Percentiles rank a stretch among this genome's conserved stretches.
Conservation (phyloP, 2,888 invertebrate species). For the Caenorhabditis doughertyi region DNA sequence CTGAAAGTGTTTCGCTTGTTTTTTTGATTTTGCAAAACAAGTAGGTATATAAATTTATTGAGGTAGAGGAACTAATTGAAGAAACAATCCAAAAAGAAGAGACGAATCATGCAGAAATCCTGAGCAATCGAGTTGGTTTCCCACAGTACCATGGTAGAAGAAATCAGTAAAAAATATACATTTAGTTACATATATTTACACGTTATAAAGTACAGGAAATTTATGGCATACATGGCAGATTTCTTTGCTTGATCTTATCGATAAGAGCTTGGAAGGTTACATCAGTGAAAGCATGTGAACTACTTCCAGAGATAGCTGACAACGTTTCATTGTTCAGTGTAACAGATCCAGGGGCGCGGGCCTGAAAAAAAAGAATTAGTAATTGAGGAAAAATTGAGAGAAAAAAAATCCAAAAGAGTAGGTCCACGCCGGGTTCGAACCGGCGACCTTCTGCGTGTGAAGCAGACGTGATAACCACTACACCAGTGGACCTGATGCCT, state of each 20-base stretch:
- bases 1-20: too few species aligned
- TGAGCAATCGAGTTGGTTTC: slow-evolving; percentile 46
- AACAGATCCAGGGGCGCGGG: slow-evolving; percentile 40
- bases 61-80: slow-evolving; percentile 10
- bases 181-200: slow-evolving; percentile 54
- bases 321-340: slow-evolving; percentile 75
- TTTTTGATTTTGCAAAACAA: too few species aligned
- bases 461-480: slow-evolving; percentile 80
- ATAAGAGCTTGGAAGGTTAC: slow-evolving; percentile 75
- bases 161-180: slow-evolving; percentile 19
- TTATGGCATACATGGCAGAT: slow-evolving; percentile 74
- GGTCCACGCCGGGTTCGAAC: slow-evolving; percentile 73
- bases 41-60: slow-evolving; percentile 8
- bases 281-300: slow-evolving; percentile 73
- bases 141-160: neutral
- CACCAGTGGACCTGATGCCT: slow-evolving; percentile 22
- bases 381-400: neutral
- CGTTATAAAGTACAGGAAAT: slow-evolving; percentile 34
- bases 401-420: slow-evolving; percentile 16
- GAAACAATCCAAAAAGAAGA: neutral
- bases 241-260: slow-evolving; percentile 73
- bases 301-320: slow-evolving; percentile 72
- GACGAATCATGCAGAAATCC: slow-evolving; percentile 47
- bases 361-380: slow-evolving; percentile 34
- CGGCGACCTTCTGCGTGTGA: slow-evolving; percentile 80